Conservation (phyloP, 2,797 vertebrate species). For the Platalea minor region DNA sequence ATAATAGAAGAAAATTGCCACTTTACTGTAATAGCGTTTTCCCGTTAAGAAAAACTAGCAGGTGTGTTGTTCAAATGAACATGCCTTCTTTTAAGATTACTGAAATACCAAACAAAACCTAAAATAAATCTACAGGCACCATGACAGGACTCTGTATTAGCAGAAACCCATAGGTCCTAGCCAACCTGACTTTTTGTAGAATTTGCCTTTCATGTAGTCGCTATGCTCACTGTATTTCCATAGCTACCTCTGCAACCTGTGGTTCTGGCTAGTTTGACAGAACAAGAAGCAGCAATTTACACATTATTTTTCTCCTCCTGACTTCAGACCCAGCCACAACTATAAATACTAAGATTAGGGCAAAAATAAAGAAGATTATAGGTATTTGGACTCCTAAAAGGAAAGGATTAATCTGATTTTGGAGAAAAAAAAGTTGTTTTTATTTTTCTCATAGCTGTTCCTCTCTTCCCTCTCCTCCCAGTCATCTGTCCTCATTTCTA, state of each 20-base stretch:
- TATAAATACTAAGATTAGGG: not conserved
- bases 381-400: not conserved
- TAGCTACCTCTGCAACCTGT: not conserved
- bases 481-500: not conserved
- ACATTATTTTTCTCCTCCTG: not conserved
- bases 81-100: not conserved
- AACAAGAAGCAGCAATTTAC: not conserved
- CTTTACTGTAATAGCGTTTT: not conserved
- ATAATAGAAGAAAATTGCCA: not conserved
- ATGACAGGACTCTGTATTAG: not conserved
- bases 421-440: fast-evolving
- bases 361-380: not conserved
- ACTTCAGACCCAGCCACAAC: not conserved
- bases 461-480: not conserved
- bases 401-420: not conserved
- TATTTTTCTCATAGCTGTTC: not conserved
- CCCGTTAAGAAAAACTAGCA: not conserved
- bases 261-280: not conserved
- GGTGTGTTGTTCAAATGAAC: not conserved
- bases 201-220: not conserved
- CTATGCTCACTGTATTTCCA: not conserved
- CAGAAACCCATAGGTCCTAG: not conserved
- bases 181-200: not conserved
- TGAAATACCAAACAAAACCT: not conserved
- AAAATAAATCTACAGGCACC: not conserved